phyloP scores from a whole-genome alignment of 2,888 invertebrate genomes.

The Monoplex corrugatus region DNA sequence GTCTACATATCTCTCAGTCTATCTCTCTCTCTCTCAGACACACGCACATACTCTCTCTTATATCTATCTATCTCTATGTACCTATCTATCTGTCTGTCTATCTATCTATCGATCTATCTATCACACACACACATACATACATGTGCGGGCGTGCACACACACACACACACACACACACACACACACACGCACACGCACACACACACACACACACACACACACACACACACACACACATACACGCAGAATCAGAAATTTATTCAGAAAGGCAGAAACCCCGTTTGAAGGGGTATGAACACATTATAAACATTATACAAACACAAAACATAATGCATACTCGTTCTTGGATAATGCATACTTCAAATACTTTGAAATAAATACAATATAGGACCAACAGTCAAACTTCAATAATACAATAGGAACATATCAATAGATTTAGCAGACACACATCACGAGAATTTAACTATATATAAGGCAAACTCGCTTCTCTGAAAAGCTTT shows the following conservation, averaged over 20 bases:
- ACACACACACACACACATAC: not conserved
- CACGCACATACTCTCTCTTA: not conserved
- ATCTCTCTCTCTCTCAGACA: constrained; percentile 5
- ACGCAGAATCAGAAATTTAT: not conserved
- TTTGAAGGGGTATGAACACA: no score
- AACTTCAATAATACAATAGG: no score
- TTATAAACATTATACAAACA: no score
- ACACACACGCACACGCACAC: constrained; percentile 24
- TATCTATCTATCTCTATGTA: not conserved
- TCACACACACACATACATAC: constrained; percentile 15
- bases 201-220: constrained; percentile 15
- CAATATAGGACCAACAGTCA: no score
- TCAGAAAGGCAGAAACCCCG: no score
- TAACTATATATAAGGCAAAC: no score
- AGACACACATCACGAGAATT: no score
- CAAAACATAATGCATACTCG: no score
- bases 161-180: constrained; percentile 10
- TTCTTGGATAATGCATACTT: no score
- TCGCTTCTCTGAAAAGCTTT: no score
- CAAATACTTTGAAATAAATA: no score
- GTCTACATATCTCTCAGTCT: not conserved
- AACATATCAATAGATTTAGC: no score
- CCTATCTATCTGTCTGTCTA: not conserved
- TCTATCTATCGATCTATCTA: not conserved
- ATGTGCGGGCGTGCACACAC: not conserved